phyloP scores from a whole-genome alignment of 2,113 vertebrate genomes.

The Oxyura jamaicensis region DNA sequence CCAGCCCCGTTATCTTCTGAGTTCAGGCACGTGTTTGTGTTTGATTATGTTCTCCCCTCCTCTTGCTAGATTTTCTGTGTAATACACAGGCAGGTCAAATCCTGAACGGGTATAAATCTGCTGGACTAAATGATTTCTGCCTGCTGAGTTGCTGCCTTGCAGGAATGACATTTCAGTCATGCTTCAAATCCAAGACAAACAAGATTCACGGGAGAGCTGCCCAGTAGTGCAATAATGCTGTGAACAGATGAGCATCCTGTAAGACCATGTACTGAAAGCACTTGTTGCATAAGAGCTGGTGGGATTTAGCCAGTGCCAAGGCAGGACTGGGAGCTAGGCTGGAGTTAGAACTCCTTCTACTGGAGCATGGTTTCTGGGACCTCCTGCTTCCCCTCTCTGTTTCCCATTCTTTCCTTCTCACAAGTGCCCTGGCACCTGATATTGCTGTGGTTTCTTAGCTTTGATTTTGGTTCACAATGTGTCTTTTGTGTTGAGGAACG shows the following conservation, averaged over 20 bases:
- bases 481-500: neutral
- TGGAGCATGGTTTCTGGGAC: neutral
- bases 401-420: neutral
- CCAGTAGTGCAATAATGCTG: neutral
- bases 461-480: neutral
- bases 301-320: neutral
- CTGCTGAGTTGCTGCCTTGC: neutral
- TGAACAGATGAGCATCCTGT: neutral
- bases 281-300: neutral
- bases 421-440: neutral
- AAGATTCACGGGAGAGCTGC: neutral
- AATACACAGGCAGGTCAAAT: neutral
- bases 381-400: neutral
- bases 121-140: neutral
- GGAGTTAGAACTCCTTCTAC: neutral
- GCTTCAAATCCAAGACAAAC: neutral
- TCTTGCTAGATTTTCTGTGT: neutral
- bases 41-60: neutral
- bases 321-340: neutral
- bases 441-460: neutral
- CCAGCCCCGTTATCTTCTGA: neutral
- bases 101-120: neutral
- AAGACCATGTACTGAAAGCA: neutral
- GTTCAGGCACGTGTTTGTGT: neutral
- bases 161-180: neutral